Conservation (phyloP, 2,888 invertebrate species). For the Drosophila subsilvestris region DNA sequence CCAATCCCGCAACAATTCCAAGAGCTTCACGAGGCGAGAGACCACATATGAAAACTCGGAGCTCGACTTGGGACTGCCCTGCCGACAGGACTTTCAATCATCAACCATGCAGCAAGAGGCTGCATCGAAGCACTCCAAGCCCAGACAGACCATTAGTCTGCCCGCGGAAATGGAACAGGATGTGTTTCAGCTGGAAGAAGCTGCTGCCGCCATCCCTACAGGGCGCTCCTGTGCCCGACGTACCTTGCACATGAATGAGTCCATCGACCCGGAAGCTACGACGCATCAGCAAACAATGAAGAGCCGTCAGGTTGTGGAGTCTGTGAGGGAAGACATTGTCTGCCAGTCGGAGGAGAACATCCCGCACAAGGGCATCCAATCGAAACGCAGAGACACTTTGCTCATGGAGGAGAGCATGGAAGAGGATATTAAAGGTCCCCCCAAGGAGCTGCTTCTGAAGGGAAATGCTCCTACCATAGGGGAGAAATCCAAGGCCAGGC, state of each 20-base stretch:
- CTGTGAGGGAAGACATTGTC: not conserved
- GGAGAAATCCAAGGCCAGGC: not conserved
- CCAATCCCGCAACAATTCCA: conserved; percentile 60
- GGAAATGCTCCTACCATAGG: no score
- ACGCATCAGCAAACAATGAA: not conserved
- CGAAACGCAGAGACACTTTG: conserved; percentile 23
- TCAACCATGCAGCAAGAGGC: not conserved
- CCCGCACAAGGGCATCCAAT: not conserved
- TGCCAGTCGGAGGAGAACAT: not conserved
- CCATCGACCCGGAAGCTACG: conserved; percentile 10
- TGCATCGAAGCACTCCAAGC: conserved; percentile 20
- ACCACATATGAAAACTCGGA: conserved; percentile 47
- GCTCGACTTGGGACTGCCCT: conserved; percentile 53
- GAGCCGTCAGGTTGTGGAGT: not conserved
- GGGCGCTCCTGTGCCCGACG: not conserved
- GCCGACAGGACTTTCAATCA: conserved; percentile 19
- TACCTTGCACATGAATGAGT: conserved; percentile 29
- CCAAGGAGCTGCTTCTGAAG: not conserved
- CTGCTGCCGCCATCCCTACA: no score
- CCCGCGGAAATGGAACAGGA: conserved; percentile 16
- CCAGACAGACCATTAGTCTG: conserved; percentile 7
- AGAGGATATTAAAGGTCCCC: conserved; percentile 9
- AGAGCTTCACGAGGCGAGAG: conserved; percentile 56
- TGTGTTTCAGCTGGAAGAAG: not conserved
- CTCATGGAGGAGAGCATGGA: conserved; percentile 33